A percentile compares a stretch with the other conserved stretches of the same genome.
phyloP scores from a whole-genome alignment of 2,888 invertebrate genomes.

The Mesorhabditis sp. region DNA sequence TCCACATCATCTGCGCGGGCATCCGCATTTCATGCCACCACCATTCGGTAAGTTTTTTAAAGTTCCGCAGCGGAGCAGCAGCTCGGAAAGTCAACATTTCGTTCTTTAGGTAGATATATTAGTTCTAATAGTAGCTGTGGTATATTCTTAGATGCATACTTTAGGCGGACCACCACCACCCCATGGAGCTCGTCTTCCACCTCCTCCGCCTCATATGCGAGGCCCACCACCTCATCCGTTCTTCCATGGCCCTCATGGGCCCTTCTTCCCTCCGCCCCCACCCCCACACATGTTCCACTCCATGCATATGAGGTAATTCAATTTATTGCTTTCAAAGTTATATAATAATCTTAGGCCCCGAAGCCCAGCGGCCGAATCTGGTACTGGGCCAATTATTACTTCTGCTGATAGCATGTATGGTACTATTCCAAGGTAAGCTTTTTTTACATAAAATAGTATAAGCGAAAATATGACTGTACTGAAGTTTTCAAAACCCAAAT shows the following conservation, averaged over 20 bases:
- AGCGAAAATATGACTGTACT: too few species aligned
- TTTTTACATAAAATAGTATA: too few species aligned
- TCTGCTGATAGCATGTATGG: conserved; percentile 9
- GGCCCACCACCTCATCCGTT: conserved; percentile 18
- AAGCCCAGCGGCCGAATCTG: conserved; percentile 2
- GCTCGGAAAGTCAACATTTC: too few species aligned
- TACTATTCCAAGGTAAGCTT: neutral
- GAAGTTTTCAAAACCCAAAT: too few species aligned
- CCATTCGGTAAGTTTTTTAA: too few species aligned
- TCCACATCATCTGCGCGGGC: too few species aligned
- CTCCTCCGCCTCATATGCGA: conserved; percentile 11
- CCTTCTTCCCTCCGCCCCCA: conserved; percentile 1
- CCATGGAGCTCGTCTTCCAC: neutral
- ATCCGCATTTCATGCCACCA: too few species aligned
- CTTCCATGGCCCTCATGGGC: neutral
- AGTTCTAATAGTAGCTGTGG: too few species aligned
- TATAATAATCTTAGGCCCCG: neutral
- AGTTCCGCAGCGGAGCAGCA: too few species aligned
- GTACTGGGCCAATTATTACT: neutral
- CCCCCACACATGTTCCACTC: conserved; percentile 14
- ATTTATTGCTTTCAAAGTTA: neutral
- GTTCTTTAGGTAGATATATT: too few species aligned
- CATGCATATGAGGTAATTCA: too few species aligned
- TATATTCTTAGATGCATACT: too few species aligned
- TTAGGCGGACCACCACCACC: conserved; percentile 7